Base-by-base conservation (phyloP, 2,113 vertebrate genomes). In the Apteryx owenii region DNA sequence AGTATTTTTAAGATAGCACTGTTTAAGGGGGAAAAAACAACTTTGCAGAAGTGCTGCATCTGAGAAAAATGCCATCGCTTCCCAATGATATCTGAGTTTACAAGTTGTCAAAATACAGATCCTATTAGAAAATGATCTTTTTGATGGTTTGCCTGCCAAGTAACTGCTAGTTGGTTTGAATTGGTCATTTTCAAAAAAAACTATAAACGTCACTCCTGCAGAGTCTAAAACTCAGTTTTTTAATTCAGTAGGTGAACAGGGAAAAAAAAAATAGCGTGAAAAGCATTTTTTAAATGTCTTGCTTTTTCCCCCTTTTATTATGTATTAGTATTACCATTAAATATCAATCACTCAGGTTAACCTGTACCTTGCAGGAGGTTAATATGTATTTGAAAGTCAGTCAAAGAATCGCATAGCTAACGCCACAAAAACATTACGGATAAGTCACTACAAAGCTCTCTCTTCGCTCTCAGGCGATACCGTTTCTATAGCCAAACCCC, bases 121-220 rank as follows among this genome's bases (percentile, higher is more conserved):
- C 62, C 64, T 53, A 38, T 92, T 89, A 93, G 89, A 92, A 93
- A 95, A 94, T 25, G 4, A 87, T 90, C 48, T 85, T 95, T 89
- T n/a, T 42, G 51, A 80, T 75, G 78, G 40, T 86, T 83, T 91
- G 14, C 70, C 75, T 93, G 60, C 85, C 80, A 92, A 65, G 78
- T 85, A 92, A 75, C 56, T 13, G 28, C 56, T 81, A 36, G n/a
- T 33, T 81, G 60, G 70, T 95, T 95, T 85, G 80, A 93, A 90
- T 40, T 85, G 93, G 96, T 76, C 87, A 80, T 96, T 97, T 78
- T 96, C n/a, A n/a, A n/a, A n/a, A n/a, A n/a, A n/a, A n/a, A 54
- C 78, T 76, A 22, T 3, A 90, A 80, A 18, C 56, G 85, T 85
- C 42, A 8, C 61, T 68, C 73, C 85, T 71, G 76, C 3, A 4